Percentiles rank a stretch among this genome's conserved stretches.
Evolutionary conservation across 2,888 invertebrate genomes (phyloP).

Genomic region (Rotaria sp.): DNA sequence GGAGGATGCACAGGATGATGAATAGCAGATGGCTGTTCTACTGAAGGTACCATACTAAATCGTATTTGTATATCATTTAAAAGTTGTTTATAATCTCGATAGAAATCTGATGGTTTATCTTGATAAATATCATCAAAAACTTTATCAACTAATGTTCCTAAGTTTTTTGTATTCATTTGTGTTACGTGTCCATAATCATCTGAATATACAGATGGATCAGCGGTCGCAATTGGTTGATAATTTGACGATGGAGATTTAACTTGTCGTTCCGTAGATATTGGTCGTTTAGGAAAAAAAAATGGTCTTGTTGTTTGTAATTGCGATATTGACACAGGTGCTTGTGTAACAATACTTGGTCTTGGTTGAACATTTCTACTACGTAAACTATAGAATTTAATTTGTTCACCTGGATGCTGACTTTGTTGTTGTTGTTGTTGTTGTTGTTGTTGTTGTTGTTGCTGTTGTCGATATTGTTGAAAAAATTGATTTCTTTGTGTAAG

Average conservation of each 20-base stretch:
- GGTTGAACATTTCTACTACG: background rate
- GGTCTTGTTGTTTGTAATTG: background rate
- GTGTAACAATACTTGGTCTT: background rate
- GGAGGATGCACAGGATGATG: background rate
- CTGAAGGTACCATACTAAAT: background rate
- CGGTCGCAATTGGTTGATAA: background rate
- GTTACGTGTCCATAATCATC: conserved; percentile 14
- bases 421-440: background rate
- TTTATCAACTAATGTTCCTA: background rate
- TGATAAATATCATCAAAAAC: conserved; percentile 21
- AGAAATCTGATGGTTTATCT: conserved; percentile 9
- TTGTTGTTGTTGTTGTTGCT: background rate
- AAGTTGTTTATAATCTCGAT: conserved; percentile 11
- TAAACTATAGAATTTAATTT: conserved; percentile 12
- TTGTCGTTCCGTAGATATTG: background rate
- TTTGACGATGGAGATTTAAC: background rate
- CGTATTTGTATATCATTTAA: conserved; percentile 26
- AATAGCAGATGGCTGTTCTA: background rate
- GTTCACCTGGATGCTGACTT: background rate
- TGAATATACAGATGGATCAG: conserved; percentile 25
- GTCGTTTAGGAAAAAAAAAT: too few relatives aligned
- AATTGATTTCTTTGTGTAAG: background rate
- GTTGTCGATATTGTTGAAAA: background rate
- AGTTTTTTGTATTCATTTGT: conserved; percentile 10
- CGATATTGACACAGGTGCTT: background rate